Percentiles rank a stretch among this genome's conserved stretches.
Conservation (phyloP, 2,797 vertebrate species). For the Apogon talboti region DNA sequence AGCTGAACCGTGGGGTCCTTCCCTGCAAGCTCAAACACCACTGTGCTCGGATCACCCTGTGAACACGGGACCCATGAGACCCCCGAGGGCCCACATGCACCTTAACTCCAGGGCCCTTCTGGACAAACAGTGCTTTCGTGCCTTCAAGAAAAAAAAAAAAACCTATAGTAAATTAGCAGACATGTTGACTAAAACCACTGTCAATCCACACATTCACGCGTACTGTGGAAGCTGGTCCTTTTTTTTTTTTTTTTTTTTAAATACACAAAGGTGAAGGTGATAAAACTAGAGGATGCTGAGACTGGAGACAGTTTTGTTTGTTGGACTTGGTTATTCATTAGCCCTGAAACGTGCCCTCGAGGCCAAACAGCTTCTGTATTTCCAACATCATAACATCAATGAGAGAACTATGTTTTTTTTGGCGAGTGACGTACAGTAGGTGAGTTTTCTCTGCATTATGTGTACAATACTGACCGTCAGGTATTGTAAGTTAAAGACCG, state of each 20-base stretch:
- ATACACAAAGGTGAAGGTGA: conserved; percentile 27
- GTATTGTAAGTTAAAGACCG: conserved; percentile 26
- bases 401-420: conserved; percentile 10
- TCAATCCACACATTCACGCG: conserved; percentile 26
- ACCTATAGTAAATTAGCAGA: conserved; percentile 25
- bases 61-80: conserved; percentile 69
- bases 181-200: conserved; percentile 60
- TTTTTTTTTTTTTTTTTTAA: conserved; percentile 12
- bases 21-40: conserved; percentile 97
- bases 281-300: conserved; percentile 38
- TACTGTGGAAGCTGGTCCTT: conserved; percentile 2
- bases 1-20: conserved; percentile 94
- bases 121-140: conserved; percentile 71
- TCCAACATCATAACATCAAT: conserved; percentile 15
- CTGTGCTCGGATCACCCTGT: conserved; percentile 90
- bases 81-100: conserved; percentile 41
- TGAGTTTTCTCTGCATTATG: conserved; percentile 20
- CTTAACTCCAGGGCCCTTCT: conserved; percentile 55
- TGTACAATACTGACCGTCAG: conserved; percentile 16
- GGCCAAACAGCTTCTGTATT: conserved; percentile 22
- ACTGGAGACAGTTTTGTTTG: conserved; percentile 19
- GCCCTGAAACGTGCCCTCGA: conserved; percentile 6
- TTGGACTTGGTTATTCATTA: conserved; percentile 20
- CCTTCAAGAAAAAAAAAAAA: conserved; percentile 75
- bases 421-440: background rate